Percentiles rank a stretch among this genome's conserved stretches.
Conservation (phyloP, 2,888 invertebrate species). For the Escarpia spicata region DNA sequence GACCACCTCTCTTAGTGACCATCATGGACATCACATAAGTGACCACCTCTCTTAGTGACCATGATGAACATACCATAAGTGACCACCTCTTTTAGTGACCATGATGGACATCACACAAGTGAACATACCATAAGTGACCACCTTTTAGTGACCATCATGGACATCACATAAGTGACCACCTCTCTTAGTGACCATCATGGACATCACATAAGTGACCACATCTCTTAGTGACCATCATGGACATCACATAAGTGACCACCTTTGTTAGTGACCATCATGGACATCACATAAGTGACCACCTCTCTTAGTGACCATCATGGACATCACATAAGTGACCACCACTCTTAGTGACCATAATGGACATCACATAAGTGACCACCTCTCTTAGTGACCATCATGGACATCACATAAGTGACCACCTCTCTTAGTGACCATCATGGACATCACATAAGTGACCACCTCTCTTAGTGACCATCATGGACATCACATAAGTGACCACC, state of each 20-base stretch:
- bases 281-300: too few relatives aligned
- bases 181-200: slow-evolving; percentile 45
- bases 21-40: too few relatives aligned
- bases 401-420: slow-evolving; percentile 51
- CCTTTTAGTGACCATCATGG: background rate
- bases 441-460: background rate
- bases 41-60: too few relatives aligned
- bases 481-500: slow-evolving; percentile 51
- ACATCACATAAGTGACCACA: slow-evolving; percentile 50
- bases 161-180: background rate
- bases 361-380: too few relatives aligned
- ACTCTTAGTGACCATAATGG: too few relatives aligned
- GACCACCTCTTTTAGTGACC: too few relatives aligned
- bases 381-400: slow-evolving; percentile 33
- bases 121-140: too few relatives aligned
- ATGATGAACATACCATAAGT: too few relatives aligned
- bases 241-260: background rate
- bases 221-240: background rate
- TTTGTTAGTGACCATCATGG: background rate
- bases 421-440: background rate
- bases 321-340: too few relatives aligned
- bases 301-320: too few relatives aligned
- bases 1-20: too few relatives aligned
- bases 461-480: slow-evolving; percentile 45
- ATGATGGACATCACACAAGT: slow-evolving; percentile 49